Conservation (phyloP, 2,797 vertebrate species). For the Leptodactylus fallax region DNA sequence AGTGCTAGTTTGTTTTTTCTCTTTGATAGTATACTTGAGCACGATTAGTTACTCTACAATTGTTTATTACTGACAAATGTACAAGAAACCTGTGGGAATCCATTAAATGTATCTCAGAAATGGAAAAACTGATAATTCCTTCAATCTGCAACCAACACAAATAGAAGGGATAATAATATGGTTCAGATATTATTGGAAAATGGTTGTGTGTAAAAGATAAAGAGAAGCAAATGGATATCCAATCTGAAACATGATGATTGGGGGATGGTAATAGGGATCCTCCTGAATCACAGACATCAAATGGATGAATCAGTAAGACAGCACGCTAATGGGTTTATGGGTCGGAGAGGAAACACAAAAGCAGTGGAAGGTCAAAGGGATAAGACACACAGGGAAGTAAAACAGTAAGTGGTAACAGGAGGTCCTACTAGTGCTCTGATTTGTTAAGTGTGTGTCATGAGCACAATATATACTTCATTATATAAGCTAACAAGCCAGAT, state of each 20-base stretch:
- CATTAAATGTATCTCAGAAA: too few species aligned
- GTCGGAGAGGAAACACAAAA: conserved; percentile 40
- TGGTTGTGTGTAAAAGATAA: background rate
- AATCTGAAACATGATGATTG: conserved; percentile 20
- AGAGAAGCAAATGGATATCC: conserved; percentile 16
- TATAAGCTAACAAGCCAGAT: background rate
- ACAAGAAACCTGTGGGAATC: background rate
- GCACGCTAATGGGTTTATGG: conserved; percentile 35
- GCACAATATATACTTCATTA: too few species aligned
- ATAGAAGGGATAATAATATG: background rate
- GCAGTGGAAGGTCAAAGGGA: background rate
- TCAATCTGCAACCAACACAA: background rate
- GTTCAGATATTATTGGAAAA: conserved; percentile 26
- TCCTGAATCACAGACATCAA: conserved; percentile 29
- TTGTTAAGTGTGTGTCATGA: conserved; percentile 27
- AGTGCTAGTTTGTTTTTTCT: too few species aligned
- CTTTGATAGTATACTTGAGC: too few species aligned
- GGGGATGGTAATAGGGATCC: conserved; percentile 1
- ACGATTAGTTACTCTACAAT: too few species aligned
- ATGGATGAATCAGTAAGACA: conserved; percentile 21
- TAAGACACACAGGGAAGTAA: too few species aligned
- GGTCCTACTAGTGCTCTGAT: conserved; percentile 5
- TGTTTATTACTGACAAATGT: too few species aligned
- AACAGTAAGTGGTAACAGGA: conserved; percentile 6
- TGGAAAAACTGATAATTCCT: background rate